A percentile compares a stretch with the other conserved stretches of the same genome.
phyloP scores from a whole-genome alignment of 2,797 vertebrate species.

The Hydrolagus colliei region DNA sequence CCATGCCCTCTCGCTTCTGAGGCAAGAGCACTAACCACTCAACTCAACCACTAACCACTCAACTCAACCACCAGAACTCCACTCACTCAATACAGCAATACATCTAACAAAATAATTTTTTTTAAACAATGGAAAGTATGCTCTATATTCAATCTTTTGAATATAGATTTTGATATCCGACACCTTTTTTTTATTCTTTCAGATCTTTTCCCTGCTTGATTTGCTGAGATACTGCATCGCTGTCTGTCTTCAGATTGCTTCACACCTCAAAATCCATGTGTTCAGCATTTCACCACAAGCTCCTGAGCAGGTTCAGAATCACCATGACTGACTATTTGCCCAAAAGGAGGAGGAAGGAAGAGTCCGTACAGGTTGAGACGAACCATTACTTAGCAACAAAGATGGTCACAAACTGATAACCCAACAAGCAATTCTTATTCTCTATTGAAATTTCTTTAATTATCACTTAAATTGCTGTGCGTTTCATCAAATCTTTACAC shows the following conservation, averaged over 20 bases:
- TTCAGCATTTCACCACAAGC: slow-evolving; percentile 79
- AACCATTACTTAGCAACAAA: slow-evolving; percentile 21
- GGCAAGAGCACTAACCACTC: too few species aligned
- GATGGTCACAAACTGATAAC: neutral
- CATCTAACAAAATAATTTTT: too few species aligned
- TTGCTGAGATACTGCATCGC: slow-evolving; percentile 80
- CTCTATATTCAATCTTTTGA: too few species aligned
- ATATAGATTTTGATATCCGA: neutral
- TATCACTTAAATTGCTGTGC: neutral
- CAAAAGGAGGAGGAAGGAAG: slow-evolving; percentile 71
- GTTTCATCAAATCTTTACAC: neutral
- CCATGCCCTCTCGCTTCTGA: too few species aligned
- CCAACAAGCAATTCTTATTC: neutral
- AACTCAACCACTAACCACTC: too few species aligned
- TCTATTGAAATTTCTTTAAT: neutral
- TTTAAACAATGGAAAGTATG: too few species aligned
- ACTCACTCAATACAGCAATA: too few species aligned
- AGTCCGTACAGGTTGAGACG: slow-evolving; percentile 47
- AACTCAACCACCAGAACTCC: too few species aligned
- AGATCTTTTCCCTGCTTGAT: slow-evolving; percentile 83
- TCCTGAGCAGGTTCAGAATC: slow-evolving; percentile 66
- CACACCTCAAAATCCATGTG: slow-evolving; percentile 81
- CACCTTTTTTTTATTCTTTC: slow-evolving; percentile 41
- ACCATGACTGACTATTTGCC: slow-evolving; percentile 81
- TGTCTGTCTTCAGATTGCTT: slow-evolving; percentile 85